Base-by-base conservation (phyloP, 1,140 invertebrate genomes). In the Orius laevigatus region DNA sequence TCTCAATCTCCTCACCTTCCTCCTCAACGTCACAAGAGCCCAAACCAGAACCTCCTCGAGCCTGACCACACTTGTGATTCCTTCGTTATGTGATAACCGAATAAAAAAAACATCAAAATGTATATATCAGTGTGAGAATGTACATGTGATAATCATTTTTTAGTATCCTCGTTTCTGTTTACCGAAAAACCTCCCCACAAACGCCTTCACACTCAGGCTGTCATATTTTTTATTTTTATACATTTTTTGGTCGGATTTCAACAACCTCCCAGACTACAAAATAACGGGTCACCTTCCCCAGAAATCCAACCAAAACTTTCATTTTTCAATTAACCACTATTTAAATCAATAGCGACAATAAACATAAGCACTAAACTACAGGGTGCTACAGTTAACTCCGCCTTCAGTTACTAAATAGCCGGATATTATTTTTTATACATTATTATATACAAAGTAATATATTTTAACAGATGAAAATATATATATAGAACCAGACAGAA, bases 21-120 rank as follows among this genome's bases (percentile, higher is more conserved):
- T 48, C 49, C 9, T 46, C 52, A 2, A 41, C 46, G 51, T 36
- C 34, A 2, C 39, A 49, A 16, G 45, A 53, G 38, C 45, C 48
- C 44, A 66, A 68, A 32, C 64, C 66, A 19, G 45, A 67, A 39
- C 63, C 66, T 1, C 63, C 63, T 53, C 59, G 49, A 14, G 50
- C 53, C 15, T 54, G 39, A 54, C 33, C 46, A 11, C 51, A 20
- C 44, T 20, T 49, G 38, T 42, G 38, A 49, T 42, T 42, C 31
- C 18, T 42, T 49, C n/a, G 10, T 25, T 42, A 31, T 48, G 47
- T 49, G 47, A 49, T 49, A 49, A 49, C 47, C 47, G 47, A 25
- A 25, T 25, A 25, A 25, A 25, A 25, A 25, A 25, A 25, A 25
- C 3, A 4, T 25, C 25, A 25, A 25, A 25, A 25, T 48, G 46